Evolutionary conservation across 1,140 invertebrate genomes (phyloP).

Genomic region (Myzus persicae): DNA sequence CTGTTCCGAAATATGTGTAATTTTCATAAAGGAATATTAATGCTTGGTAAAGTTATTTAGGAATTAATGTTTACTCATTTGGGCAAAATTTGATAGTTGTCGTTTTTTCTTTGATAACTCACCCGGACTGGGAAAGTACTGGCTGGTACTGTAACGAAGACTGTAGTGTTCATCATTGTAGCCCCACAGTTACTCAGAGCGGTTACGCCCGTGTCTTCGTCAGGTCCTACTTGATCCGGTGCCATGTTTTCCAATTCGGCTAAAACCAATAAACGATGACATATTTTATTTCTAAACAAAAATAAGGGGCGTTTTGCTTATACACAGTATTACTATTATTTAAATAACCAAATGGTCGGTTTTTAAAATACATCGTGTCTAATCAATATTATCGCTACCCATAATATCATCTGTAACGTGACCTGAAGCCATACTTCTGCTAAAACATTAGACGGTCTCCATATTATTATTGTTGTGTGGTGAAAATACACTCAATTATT

Average conservation of each 20-base stretch:
- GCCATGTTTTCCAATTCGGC: constrained; percentile 50
- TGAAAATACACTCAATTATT: neutral
- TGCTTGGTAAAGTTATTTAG: neutral
- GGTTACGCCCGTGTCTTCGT: constrained; percentile 44
- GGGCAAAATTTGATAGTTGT: neutral
- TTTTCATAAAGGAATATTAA: neutral
- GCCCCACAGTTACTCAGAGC: constrained; percentile 41
- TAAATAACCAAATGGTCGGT: neutral
- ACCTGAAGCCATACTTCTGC: neutral
- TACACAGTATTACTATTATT: neutral
- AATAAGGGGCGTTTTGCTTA: neutral
- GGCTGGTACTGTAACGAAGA: constrained; percentile 53
- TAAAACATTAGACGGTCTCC: neutral
- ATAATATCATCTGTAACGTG: neutral
- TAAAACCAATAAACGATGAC: constrained; percentile 32
- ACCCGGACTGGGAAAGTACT: constrained; percentile 44
- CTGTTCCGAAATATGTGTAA: neutral
- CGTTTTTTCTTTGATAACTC: constrained; percentile 8
- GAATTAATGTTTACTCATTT: neutral
- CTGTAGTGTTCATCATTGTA: constrained; percentile 44
- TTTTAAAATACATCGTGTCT: neutral
- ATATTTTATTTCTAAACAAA: neutral
- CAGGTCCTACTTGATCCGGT: constrained; percentile 46
- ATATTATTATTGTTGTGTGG: neutral
- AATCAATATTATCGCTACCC: neutral